Conservation (phyloP, 2,797 vertebrate species). For the Spheniscus humboldti region DNA sequence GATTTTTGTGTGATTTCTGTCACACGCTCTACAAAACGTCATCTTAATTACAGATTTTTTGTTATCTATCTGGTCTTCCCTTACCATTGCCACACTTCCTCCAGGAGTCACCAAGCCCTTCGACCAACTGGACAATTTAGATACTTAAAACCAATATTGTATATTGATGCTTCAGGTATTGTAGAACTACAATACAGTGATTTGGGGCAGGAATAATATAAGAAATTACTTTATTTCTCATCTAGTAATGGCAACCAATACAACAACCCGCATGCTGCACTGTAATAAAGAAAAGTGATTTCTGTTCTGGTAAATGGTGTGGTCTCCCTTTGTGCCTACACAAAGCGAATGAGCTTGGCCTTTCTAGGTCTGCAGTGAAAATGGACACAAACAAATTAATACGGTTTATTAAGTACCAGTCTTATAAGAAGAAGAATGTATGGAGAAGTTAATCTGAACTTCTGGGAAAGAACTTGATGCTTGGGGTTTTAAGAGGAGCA, state of each 20-base stretch:
- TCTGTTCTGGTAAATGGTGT: background rate
- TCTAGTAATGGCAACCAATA: background rate
- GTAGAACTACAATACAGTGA: background rate
- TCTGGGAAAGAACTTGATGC: background rate
- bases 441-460: background rate
- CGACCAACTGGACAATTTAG: background rate
- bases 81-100: background rate
- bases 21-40: background rate
- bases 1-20: background rate
- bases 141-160: background rate
- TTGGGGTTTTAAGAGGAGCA: background rate
- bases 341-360: background rate
- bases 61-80: background rate
- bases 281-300: background rate
- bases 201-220: background rate
- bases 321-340: background rate
- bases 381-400: background rate
- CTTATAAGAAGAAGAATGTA: background rate
- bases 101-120: background rate
- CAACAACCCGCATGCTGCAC: background rate
- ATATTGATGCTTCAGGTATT: background rate
- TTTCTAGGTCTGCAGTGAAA: background rate
- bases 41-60: background rate
- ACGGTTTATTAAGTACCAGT: background rate
- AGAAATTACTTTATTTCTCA: background rate